Conservation (phyloP, 1,140 invertebrate species). For the Physella acuta region DNA sequence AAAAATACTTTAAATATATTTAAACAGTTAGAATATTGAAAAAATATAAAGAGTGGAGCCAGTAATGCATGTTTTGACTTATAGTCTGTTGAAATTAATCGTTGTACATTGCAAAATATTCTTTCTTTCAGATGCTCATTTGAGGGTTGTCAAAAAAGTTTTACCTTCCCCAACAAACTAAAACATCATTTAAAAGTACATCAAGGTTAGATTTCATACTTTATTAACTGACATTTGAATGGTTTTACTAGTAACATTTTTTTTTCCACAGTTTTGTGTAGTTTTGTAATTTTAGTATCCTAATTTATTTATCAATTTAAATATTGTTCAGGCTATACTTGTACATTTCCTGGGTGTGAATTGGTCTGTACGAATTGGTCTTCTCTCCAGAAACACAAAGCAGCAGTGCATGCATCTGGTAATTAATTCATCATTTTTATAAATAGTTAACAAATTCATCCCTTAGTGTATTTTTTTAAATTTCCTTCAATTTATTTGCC, state of each 20-base stretch:
- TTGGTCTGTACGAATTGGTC: background rate
- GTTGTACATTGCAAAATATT: background rate
- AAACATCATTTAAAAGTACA: conserved; percentile 13
- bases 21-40: background rate
- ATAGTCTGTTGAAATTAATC: background rate
- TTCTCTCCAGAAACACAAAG: conserved; percentile 12
- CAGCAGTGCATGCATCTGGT: conserved; percentile 3
- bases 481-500: background rate
- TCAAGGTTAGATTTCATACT: conserved; percentile 1
- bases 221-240: background rate
- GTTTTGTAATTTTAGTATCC: background rate
- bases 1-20: background rate
- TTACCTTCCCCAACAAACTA: conserved; percentile 10
- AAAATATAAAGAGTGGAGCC: background rate
- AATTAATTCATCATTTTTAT: background rate
- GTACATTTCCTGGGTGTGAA: background rate
- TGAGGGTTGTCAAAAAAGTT: conserved; percentile 11
- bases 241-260: background rate
- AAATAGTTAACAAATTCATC: background rate
- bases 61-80: background rate
- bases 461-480: background rate
- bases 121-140: conserved; percentile 12
- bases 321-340: conserved; percentile 10
- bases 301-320: too few relatives aligned
- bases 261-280: too few relatives aligned